These are phyloP conservation scores for Epizoanthus rinbou DNA, from an alignment of 92 coral and sea anemone genomes.

Conservation along the genomic window DNA sequence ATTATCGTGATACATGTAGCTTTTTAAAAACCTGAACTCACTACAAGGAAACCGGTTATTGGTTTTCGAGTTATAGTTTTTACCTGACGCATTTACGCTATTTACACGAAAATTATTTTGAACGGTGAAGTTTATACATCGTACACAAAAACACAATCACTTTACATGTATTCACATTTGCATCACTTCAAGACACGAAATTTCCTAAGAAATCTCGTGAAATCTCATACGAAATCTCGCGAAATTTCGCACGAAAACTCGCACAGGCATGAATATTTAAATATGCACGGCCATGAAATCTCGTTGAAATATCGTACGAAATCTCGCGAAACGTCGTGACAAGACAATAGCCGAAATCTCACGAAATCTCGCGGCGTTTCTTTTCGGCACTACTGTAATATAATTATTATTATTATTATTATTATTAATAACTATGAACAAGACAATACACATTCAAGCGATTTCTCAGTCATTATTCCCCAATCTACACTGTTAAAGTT, in stretches of 20 bases:
- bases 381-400: background rate
- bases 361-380: too few species aligned
- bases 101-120: slow-evolving; percentile 13
- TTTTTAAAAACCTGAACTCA: slow-evolving; percentile 14
- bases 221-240: too few species aligned
- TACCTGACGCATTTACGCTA: slow-evolving; percentile 17
- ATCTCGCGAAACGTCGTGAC: too few species aligned
- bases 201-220: too few species aligned
- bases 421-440: slow-evolving; percentile 14
- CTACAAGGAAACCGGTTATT: slow-evolving; percentile 16
- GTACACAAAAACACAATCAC: slow-evolving; percentile 12
- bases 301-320: too few species aligned
- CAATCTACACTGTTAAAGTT: slow-evolving; percentile 22
- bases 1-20: slow-evolving; percentile 12
- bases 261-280: too few species aligned
- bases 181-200: slow-evolving; percentile 17
- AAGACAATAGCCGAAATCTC: too few species aligned
- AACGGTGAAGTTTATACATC: slow-evolving; percentile 14
- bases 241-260: too few species aligned
- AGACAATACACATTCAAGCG: slow-evolving; percentile 23
- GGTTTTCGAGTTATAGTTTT: slow-evolving; percentile 11
- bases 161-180: slow-evolving; percentile 14
- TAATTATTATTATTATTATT: background rate
- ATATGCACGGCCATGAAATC: too few species aligned
- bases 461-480: slow-evolving; percentile 23